Evolutionary conservation across 2,113 vertebrate species (phyloP).

Genomic region (Sigmodon hispidus): DNA sequence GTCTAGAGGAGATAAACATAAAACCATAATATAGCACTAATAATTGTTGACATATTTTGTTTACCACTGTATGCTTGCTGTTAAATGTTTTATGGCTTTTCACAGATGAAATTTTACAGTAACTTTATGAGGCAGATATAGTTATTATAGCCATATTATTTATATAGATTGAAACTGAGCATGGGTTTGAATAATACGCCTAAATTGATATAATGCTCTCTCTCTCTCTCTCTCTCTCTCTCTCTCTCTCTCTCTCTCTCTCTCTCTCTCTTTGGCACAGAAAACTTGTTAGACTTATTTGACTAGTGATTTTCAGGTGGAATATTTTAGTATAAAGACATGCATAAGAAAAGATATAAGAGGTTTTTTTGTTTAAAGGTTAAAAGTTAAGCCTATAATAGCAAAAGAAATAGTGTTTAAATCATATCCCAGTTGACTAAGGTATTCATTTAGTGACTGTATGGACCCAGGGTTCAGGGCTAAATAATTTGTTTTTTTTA

Average conservation of each 20-base stretch:
- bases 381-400: not conserved
- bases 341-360: not conserved
- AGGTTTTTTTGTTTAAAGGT: not conserved
- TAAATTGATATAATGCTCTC: not conserved
- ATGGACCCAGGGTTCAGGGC: not conserved
- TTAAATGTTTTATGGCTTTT: not conserved
- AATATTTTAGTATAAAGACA: not conserved
- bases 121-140: not conserved
- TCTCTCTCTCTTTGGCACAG: no score
- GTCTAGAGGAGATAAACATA: not conserved
- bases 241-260: no score
- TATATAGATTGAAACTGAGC: not conserved
- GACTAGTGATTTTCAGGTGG: not conserved
- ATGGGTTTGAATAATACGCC: not conserved
- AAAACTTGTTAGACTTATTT: not conserved
- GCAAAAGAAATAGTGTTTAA: not conserved
- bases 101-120: not conserved
- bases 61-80: not conserved
- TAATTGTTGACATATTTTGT: conserved; percentile 28
- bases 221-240: no score
- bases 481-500: not conserved
- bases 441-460: not conserved
- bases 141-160: not conserved
- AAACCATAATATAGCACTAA: conserved; percentile 15
- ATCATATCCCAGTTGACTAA: not conserved